Conservation (phyloP, 1,140 invertebrate species). For the Maconellicoccus hirsutus region DNA sequence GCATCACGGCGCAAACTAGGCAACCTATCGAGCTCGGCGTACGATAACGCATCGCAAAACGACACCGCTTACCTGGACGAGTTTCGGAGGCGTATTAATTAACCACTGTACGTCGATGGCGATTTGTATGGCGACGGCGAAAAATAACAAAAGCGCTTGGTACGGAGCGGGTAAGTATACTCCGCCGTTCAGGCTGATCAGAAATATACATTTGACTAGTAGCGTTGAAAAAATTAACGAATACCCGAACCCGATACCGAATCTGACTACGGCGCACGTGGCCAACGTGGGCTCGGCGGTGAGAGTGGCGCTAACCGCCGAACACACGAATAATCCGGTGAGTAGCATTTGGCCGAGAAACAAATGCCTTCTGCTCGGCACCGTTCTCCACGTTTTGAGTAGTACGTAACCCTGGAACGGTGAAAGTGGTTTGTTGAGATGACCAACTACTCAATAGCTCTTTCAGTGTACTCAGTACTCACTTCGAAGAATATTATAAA, state of each 20-base stretch:
- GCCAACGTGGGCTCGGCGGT: conserved; percentile 64
- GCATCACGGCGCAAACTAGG: no score
- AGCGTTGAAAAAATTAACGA: conserved; percentile 82
- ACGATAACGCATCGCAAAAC: no score
- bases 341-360: conserved; percentile 84
- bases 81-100: conserved; percentile 51
- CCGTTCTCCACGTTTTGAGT: conserved; percentile 52
- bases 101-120: conserved; percentile 81
- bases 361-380: conserved; percentile 69
- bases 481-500: conserved; percentile 32
- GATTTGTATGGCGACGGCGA: conserved; percentile 78
- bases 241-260: conserved; percentile 66
- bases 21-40: no score
- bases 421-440: no score
- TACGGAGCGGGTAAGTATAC: conserved; percentile 88
- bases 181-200: conserved; percentile 78
- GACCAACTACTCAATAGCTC: no score
- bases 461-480: conserved; percentile 14
- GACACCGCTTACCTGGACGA: conserved; percentile 40
- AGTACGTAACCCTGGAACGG: conserved; percentile 31
- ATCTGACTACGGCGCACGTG: conserved; percentile 70
- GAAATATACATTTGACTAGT: conserved; percentile 85
- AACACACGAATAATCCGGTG: conserved; percentile 71
- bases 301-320: conserved; percentile 64
- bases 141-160: conserved; percentile 72